Percentiles rank a stretch among this genome's conserved stretches.
These are phyloP conservation scores for Hymenopus coronatus DNA, from an alignment of 2,888 invertebrate genomes.

Conservation along the genomic window DNA sequence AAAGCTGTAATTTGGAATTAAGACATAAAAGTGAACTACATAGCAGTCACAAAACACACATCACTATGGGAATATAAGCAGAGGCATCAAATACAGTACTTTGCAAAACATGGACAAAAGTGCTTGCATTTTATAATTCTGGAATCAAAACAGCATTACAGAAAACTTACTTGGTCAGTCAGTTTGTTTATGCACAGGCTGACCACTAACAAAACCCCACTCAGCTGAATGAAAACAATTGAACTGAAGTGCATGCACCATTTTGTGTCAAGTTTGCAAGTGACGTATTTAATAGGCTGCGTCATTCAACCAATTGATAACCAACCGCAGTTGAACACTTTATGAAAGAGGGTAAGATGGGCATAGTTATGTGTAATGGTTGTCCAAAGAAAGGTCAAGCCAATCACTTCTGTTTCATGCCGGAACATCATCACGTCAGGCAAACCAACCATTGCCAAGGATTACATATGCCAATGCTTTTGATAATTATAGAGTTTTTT, in stretches of 20 bases:
- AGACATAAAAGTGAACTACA: conserved; percentile 24
- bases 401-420: conserved; percentile 29
- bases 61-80: conserved; percentile 21
- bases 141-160: not conserved
- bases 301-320: conserved; percentile 22
- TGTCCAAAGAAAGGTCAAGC: conserved; percentile 32
- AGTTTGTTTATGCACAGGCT: not conserved
- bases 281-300: conserved; percentile 20
- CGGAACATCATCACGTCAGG: conserved; percentile 24
- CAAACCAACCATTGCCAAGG: conserved; percentile 28
- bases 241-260: conserved; percentile 8
- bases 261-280: conserved; percentile 20
- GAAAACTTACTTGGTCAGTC: not conserved
- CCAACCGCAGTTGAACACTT: conserved; percentile 19
- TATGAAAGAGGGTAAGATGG: conserved; percentile 12
- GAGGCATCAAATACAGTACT: conserved; percentile 18
- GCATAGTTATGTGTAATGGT: conserved; percentile 27
- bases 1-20: conserved; percentile 11
- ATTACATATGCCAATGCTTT: not conserved
- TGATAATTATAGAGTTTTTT: not conserved
- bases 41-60: conserved; percentile 30
- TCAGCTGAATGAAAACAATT: conserved; percentile 17
- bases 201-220: conserved; percentile 10
- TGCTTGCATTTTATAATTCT: not conserved
- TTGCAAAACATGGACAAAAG: conserved; percentile 10